A percentile compares a stretch with the other conserved stretches of the same genome.
phyloP scores from a whole-genome alignment of 53 echinoderm and acorn worm species.

The Echinarachnius parma region DNA sequence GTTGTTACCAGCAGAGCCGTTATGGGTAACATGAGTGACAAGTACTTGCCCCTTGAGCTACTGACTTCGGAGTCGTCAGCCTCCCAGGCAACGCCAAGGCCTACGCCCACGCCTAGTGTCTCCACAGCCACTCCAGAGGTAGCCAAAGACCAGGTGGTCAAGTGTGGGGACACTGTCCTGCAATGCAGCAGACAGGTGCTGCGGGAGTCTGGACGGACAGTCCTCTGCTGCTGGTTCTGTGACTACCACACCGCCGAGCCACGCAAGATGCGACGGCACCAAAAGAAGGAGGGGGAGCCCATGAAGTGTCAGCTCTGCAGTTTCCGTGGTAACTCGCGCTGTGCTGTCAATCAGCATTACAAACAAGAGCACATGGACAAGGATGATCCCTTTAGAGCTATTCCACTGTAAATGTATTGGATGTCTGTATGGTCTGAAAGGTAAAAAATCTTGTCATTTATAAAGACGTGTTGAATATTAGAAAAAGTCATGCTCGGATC shows the following conservation, averaged over 20 bases:
- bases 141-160: conserved; percentile 78
- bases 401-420: too few species aligned
- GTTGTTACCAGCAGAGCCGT: conserved; percentile 41
- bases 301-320: conserved; percentile 95
- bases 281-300: conserved; percentile 74
- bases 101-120: conserved; percentile 23
- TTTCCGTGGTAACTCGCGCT: conserved; percentile 72
- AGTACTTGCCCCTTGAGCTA: conserved; percentile 83
- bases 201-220: conserved; percentile 92
- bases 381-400: conserved; percentile 68
- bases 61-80: conserved; percentile 1
- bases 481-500: too few species aligned
- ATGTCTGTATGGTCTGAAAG: too few species aligned
- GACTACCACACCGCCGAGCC: conserved; percentile 99
- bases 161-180: conserved; percentile 80
- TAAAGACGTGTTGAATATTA: too few species aligned
- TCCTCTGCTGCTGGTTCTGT: conserved; percentile 96
- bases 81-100: conserved; percentile 35
- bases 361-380: conserved; percentile 96
- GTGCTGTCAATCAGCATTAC: conserved; percentile 91
- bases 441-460: too few species aligned
- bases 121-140: conserved; percentile 45
- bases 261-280: conserved; percentile 97
- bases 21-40: conserved; percentile 79
- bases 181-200: conserved; percentile 95